Evolutionary conservation across 2,113 vertebrate genomes (phyloP).

Genomic region (Cyanocitta stelleri): DNA sequence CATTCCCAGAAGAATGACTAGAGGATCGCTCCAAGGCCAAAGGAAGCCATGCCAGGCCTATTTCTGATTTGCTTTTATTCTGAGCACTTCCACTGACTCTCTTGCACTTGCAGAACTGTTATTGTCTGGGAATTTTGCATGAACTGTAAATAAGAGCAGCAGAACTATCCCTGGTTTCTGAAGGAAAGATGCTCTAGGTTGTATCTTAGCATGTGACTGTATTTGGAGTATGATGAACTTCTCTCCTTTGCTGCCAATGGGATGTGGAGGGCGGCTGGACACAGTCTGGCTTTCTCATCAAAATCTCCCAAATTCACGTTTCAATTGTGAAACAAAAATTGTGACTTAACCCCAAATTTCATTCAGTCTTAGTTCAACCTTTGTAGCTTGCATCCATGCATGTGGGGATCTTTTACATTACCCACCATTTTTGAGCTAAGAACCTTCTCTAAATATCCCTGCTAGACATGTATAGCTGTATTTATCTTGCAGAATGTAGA

Average conservation of each 20-base stretch:
- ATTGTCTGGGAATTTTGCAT: background rate
- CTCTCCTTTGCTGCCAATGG: background rate
- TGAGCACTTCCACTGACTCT: background rate
- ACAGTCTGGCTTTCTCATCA: background rate
- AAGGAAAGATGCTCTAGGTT: background rate
- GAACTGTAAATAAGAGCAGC: background rate
- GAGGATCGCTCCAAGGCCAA: background rate
- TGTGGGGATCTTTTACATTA: background rate
- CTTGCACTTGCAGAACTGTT: background rate
- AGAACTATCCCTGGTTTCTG: background rate
- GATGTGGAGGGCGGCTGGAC: background rate
- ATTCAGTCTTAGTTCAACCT: background rate
- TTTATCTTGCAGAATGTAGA: background rate
- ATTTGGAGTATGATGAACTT: no score
- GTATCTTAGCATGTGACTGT: background rate
- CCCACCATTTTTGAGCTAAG: background rate
- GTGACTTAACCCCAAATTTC: background rate
- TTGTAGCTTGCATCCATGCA: background rate
- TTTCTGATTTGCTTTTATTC: conserved; percentile 7
- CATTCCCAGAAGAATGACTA: background rate
- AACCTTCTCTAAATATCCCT: background rate
- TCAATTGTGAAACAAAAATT: background rate
- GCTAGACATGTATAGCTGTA: background rate
- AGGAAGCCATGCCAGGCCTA: background rate
- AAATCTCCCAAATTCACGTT: background rate